These are phyloP conservation scores for Rhyacophila brunnea DNA, from an alignment of 1,140 invertebrate genomes.

Conservation along the genomic window DNA sequence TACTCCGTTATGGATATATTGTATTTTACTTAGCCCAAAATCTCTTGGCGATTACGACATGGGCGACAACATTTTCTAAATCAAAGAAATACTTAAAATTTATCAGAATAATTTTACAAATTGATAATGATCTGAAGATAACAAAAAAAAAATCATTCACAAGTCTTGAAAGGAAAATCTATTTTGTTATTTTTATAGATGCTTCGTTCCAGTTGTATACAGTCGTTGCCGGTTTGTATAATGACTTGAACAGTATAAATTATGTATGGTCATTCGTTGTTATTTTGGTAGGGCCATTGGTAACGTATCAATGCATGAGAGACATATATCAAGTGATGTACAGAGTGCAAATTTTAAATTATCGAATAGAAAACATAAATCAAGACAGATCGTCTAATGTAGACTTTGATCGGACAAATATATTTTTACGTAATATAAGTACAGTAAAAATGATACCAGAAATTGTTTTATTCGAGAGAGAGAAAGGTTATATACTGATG, in stretches of 20 bases:
- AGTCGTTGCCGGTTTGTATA: no score
- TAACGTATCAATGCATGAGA: not conserved
- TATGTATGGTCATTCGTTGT: no score
- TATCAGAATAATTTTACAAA: no score
- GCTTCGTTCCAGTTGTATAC: no score
- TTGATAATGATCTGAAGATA: no score
- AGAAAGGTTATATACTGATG: not conserved
- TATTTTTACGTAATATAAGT: not conserved
- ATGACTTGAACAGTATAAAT: no score
- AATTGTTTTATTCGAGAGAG: not conserved
- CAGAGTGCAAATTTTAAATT: slow-evolving; percentile 1
- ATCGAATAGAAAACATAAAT: not conserved
- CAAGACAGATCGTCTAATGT: not conserved
- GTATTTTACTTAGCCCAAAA: not conserved
- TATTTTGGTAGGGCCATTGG: not conserved
- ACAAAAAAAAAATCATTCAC: no score
- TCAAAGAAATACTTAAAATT: no score
- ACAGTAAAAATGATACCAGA: slow-evolving; percentile 5
- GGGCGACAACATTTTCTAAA: not conserved
- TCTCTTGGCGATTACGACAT: not conserved
- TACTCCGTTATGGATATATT: not conserved
- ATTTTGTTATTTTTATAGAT: no score
- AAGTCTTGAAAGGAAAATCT: no score
- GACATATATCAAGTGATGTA: not conserved
- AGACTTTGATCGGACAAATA: slow-evolving; percentile 1